Evolutionary conservation across 2,888 invertebrate genomes (phyloP), one percentile per base, ranked within the genome.

Genomic region (Drosophila prolongata): DNA sequence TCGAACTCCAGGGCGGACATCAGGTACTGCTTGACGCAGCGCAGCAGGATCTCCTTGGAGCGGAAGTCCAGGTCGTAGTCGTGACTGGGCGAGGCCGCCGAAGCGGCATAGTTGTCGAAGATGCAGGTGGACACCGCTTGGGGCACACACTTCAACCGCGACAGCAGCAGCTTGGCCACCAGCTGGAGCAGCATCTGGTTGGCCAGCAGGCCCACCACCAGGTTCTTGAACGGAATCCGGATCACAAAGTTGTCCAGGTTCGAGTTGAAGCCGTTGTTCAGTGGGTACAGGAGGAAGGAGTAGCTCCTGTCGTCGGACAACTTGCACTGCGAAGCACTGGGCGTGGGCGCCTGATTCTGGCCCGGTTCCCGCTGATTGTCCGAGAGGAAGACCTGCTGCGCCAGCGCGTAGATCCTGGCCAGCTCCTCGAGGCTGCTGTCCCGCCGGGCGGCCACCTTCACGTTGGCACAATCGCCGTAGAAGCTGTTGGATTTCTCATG

Each of bases 181-280:
- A 98, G 96, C 93, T 98, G 98, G 37, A 98, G 94, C 57, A 98
- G 93, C 94, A 98, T 96, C 93, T 98, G 98, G 91, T 98, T 98
- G 6, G 98, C 97, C 77, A 98, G 91, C 65, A 98, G 94, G 2
- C 98, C 97, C 3, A 98, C 96, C 0, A 98, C 96, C 56, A 98
- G 92, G 77, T 96, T 97, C 87, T 96, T 94, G 88, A 98, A 96
- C 3, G 98, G 97, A 72, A 98, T 97, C 78, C 98, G 94, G 35
- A 96, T 95, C 4, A 97, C 96, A 88, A 95, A 96, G 70, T 96
- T 93, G 79, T 96, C 96, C 42, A 96, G 94, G 90, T 96, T 96
- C 13, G 95, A 93, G 50, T 95, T 94, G 70, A 95, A 94, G 8
- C 94, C 93, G 69, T 95, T 94, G 86, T 96, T 95, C 69, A 95